A percentile compares a stretch with the other conserved stretches of the same genome.
Evolutionary conservation across 2,113 vertebrate species (phyloP).

Genomic region (Zosterops lateralis): DNA sequence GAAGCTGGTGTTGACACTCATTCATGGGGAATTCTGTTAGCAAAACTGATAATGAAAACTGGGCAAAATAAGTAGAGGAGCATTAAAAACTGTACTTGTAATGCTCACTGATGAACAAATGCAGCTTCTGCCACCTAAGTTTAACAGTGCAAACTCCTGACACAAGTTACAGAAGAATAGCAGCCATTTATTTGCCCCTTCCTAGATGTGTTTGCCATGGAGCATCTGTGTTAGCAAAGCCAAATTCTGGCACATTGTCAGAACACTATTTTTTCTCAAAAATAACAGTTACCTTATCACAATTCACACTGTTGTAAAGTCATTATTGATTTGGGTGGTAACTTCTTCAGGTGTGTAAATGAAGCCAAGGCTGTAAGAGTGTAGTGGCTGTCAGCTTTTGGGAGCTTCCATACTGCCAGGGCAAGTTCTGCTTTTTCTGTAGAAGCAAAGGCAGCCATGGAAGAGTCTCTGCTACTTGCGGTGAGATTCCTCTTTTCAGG

Average conservation of each 20-base stretch:
- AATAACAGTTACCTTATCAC: background rate
- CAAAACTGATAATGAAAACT: background rate
- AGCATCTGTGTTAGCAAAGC: background rate
- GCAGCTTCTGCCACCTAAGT: background rate
- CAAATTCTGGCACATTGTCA: background rate
- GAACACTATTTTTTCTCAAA: background rate
- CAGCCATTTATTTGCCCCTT: background rate
- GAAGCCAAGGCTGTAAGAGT: background rate
- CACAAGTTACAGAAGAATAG: background rate
- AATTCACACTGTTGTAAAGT: background rate
- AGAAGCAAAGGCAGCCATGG: background rate
- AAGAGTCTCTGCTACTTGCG: background rate
- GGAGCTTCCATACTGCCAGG: background rate
- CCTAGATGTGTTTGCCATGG: background rate
- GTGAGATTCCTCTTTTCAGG: background rate
- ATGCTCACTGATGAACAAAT: background rate
- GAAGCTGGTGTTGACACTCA: background rate
- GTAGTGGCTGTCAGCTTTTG: background rate
- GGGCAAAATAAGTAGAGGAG: background rate
- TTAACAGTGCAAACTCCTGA: background rate
- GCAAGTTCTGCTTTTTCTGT: background rate
- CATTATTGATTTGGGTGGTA: background rate
- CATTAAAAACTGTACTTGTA: background rate
- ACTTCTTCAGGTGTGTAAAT: background rate
- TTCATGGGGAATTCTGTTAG: background rate